Evolutionary conservation across 1,140 invertebrate genomes (phyloP), one percentile per base, ranked within the genome.

Genomic region (Zaprionus camerounensis): DNA sequence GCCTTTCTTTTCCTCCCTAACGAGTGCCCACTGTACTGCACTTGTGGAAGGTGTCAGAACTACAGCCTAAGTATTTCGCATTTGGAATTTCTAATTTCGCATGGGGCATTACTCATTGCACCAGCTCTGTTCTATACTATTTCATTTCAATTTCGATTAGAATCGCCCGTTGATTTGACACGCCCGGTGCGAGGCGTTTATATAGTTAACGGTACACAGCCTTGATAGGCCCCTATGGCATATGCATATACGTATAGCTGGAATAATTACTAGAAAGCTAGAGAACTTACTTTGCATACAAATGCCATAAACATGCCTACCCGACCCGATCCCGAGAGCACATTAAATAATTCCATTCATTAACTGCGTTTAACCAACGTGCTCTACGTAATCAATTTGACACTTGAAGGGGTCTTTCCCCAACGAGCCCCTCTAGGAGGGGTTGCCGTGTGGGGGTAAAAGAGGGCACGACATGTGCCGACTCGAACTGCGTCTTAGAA

Each of bases 351-450:
- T 59, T 64, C 67, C 84, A 83, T 88, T 87, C 65, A 88, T 87
- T 87, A 82, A 81, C 67, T 61, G 62, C 66, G 61, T 76, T 82
- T 76, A 73, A 46, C 46, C 64, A 74, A 71, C 58, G 51, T 56
- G 26, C 61, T 51, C 80, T 88, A 85, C 66, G 76, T 79, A 88
- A 88, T 84, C 78, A 88, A 83, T 81, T 81, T 71, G 81, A 84
- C 85, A 84, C 78, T 87, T 87, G 84, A 73, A 71, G 71, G 28
- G 22, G 31, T 31, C 55, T n/a, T 24, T 5, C 20, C 28, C 57
- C 17, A 15, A 38, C 17, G 20, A 38, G 31, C 20, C 38, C 53
- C 36, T 7, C 15, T 24, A 7, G 26, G 1, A 11, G 34, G 1
- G 24, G 3, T 12, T 12, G 59, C 26, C 2, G 20, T 6, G 34